These are phyloP conservation scores for Gallinago undulata DNA, from an alignment of 2,113 vertebrate species.

Conservation along the genomic window DNA sequence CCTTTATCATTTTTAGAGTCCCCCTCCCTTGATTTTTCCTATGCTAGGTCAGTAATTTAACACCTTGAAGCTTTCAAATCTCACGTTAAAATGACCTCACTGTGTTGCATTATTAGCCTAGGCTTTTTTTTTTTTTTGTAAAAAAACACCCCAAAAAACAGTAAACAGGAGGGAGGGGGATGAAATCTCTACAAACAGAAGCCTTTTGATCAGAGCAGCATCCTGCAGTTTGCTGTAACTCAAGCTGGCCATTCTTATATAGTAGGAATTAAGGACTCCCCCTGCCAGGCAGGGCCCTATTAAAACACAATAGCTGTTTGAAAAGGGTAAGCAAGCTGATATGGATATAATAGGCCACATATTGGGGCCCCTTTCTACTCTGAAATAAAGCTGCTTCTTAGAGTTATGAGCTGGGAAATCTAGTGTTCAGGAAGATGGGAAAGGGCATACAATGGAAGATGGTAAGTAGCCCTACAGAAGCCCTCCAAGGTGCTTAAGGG, in stretches of 20 bases:
- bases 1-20: slow-evolving; percentile 69
- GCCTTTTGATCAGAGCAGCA: slow-evolving; percentile 81
- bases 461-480: slow-evolving; percentile 66
- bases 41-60: slow-evolving; percentile 76
- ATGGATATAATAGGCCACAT: slow-evolving; percentile 83
- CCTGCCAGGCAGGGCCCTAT: slow-evolving; percentile 77
- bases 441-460: slow-evolving; percentile 50
- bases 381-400: slow-evolving; percentile 80
- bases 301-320: slow-evolving; percentile 82
- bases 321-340: slow-evolving; percentile 82
- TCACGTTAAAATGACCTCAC: slow-evolving; percentile 71
- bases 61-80: slow-evolving; percentile 72
- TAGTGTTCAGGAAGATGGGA: slow-evolving; percentile 65
- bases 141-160: background rate
- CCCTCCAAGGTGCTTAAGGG: slow-evolving; percentile 62
- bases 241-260: slow-evolving; percentile 79
- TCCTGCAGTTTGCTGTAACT: slow-evolving; percentile 79
- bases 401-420: slow-evolving; percentile 77
- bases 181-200: slow-evolving; percentile 71
- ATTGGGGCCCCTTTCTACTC: slow-evolving; percentile 76
- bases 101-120: slow-evolving; percentile 69
- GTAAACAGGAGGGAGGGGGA: background rate
- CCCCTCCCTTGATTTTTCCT: slow-evolving; percentile 43
- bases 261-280: slow-evolving; percentile 77
- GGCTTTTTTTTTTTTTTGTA: background rate